A percentile compares a stretch with the other conserved stretches of the same genome.
These are phyloP conservation scores for Plestiodon gilberti DNA, from an alignment of 2,113 vertebrate species.

Conservation along the genomic window DNA sequence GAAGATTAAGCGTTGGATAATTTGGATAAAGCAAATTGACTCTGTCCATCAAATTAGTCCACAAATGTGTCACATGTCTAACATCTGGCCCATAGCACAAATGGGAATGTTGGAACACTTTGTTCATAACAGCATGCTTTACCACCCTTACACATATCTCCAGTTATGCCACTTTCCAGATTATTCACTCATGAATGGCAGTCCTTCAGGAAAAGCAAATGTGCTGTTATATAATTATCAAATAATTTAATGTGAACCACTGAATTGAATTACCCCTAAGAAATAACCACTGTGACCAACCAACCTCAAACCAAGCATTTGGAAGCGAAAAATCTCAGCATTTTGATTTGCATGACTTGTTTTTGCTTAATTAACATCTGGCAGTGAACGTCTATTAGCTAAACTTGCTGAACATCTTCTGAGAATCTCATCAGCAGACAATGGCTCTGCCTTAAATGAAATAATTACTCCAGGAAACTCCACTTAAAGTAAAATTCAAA, in stretches of 20 bases:
- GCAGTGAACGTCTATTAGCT: not conserved
- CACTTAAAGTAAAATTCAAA: not conserved
- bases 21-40: not conserved
- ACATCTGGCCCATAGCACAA: not conserved
- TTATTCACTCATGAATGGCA: not conserved
- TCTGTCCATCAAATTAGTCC: not conserved
- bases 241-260: not conserved
- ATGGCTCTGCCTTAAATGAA: not conserved
- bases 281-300: constrained; percentile 20
- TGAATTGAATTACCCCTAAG: not conserved
- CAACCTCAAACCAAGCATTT: constrained; percentile 35
- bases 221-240: not conserved
- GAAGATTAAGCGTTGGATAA: not conserved
- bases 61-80: not conserved
- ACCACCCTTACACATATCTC: not conserved
- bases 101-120: not conserved
- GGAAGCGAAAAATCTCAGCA: constrained; percentile 10
- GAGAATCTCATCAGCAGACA: not conserved
- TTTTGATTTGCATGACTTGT: constrained; percentile 42
- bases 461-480: not conserved
- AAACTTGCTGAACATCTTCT: not conserved
- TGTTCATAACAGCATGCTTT: not conserved
- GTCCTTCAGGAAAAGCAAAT: not conserved
- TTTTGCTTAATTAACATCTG: constrained; percentile 58
- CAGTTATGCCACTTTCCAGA: not conserved